Evolutionary conservation across 1,140 invertebrate species (phyloP).

Genomic region (Drosophila ohnishii): DNA sequence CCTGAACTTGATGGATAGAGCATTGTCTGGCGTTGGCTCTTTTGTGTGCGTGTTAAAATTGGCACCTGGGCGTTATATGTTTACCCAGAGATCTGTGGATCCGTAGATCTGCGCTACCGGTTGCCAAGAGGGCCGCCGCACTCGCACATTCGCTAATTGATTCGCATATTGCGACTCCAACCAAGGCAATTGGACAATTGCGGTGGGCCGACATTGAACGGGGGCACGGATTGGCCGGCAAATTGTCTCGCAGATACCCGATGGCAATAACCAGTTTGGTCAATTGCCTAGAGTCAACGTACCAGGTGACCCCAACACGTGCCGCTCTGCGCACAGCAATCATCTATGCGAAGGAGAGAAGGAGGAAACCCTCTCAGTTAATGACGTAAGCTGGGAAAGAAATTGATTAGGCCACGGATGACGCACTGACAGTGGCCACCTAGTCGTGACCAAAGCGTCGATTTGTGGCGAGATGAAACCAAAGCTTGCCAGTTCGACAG

Average conservation of each 20-base stretch:
- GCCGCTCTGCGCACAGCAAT: conserved; percentile 16
- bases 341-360: conserved; percentile 7
- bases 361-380: conserved; percentile 7
- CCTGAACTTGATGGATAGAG: conserved; percentile 54
- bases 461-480: conserved; percentile 19
- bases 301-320: conserved; percentile 44
- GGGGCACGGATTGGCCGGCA: conserved; percentile 38
- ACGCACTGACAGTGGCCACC: conserved; percentile 18
- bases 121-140: conserved; percentile 29
- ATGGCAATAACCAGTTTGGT: conserved; percentile 47
- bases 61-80: conserved; percentile 54
- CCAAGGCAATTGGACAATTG: conserved; percentile 51
- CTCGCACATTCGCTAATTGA: conserved; percentile 46
- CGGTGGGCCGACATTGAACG: conserved; percentile 42
- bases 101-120: conserved; percentile 33
- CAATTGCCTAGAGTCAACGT: conserved; percentile 45
- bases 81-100: conserved; percentile 12
- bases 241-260: conserved; percentile 19
- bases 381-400: background rate
- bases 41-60: conserved; percentile 48
- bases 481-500: conserved; percentile 19
- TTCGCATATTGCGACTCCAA: conserved; percentile 41
- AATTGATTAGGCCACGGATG: conserved; percentile 36
- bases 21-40: conserved; percentile 4
- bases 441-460: conserved; percentile 29